These are phyloP conservation scores for Diarsia dahlii DNA, from an alignment of 2,888 invertebrate species.

Conservation along the genomic window DNA sequence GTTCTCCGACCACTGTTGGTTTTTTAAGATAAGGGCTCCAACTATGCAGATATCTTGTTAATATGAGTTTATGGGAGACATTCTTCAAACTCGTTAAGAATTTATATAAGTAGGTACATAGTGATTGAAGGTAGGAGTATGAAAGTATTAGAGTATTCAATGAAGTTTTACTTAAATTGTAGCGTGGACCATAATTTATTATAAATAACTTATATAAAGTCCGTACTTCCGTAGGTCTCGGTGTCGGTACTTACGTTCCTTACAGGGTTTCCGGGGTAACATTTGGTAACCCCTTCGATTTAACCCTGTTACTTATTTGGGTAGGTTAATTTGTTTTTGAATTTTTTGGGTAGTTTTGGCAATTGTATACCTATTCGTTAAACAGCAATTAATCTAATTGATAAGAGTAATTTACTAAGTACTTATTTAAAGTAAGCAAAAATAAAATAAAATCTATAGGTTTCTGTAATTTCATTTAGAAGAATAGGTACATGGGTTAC, in stretches of 20 bases:
- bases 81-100: not conserved
- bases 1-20: conserved; percentile 7
- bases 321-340: not conserved
- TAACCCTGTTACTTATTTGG: not conserved
- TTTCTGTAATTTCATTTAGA: not conserved
- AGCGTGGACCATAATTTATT: not conserved
- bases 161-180: not conserved
- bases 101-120: not conserved
- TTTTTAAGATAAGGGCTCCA: conserved; percentile 26
- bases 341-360: not conserved
- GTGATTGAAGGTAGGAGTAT: conserved; percentile 9
- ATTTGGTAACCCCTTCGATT: conserved; percentile 2
- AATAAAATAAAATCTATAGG: not conserved
- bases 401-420: not conserved
- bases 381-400: not conserved
- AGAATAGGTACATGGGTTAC: not conserved
- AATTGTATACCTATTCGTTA: not conserved
- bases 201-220: not conserved
- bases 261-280: not conserved
- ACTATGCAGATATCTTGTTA: conserved; percentile 24
- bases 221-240: not conserved
- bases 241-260: too few species aligned
- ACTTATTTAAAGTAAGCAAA: not conserved
- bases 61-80: conserved; percentile 4
- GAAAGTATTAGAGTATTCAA: not conserved